These are phyloP conservation scores for Siniperca obscura DNA, from an alignment of 2,797 vertebrate species.

Conservation along the genomic window DNA sequence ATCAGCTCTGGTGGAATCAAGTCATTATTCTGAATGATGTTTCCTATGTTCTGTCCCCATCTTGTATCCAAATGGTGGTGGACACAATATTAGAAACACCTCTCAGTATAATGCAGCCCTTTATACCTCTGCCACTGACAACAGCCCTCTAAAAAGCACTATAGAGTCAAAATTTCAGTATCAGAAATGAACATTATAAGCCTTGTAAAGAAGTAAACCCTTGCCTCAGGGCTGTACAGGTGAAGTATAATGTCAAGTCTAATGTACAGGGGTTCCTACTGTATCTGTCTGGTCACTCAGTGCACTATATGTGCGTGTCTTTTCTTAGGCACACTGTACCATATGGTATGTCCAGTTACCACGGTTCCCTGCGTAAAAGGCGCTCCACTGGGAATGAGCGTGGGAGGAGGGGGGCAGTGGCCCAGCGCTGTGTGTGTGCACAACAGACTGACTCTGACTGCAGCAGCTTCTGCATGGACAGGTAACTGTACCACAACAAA, in stretches of 20 bases:
- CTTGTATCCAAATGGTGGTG: not conserved
- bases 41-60: not conserved
- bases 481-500: slow-evolving; percentile 57
- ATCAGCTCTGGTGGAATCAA: no score
- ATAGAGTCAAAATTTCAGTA: not conserved
- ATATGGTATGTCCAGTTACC: slow-evolving; percentile 92
- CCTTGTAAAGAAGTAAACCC: not conserved
- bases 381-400: slow-evolving; percentile 74
- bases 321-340: slow-evolving; percentile 89
- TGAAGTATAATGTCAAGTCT: not conserved
- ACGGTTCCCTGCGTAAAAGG: slow-evolving; percentile 82
- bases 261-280: not conserved
- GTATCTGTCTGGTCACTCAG: not conserved
- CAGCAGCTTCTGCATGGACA: slow-evolving; percentile 77
- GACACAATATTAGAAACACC: slow-evolving; percentile 14
- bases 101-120: slow-evolving; percentile 13
- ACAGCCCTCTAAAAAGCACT: not conserved
- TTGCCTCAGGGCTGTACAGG: not conserved
- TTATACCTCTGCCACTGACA: not conserved
- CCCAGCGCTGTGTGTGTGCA: slow-evolving; percentile 75
- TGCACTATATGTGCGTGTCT: not conserved
- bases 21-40: not conserved
- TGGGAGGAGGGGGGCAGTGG: not conserved
- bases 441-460: slow-evolving; percentile 68
- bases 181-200: not conserved